Percentiles rank a stretch among this genome's conserved stretches.
Evolutionary conservation across 1,140 invertebrate genomes (phyloP).

Genomic region (Eurytemora carolleeae): DNA sequence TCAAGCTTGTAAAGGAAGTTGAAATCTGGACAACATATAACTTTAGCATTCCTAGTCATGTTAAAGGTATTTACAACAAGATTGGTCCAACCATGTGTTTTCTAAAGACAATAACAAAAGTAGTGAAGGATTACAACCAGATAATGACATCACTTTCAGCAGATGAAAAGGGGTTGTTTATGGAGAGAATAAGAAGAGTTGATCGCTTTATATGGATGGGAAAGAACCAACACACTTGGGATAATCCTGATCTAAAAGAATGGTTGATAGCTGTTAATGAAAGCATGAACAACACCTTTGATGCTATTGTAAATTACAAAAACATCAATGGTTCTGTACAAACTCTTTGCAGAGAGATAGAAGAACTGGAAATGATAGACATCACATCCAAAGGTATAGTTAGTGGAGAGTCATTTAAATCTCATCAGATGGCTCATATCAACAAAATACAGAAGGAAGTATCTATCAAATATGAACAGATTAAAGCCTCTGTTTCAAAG

Average conservation of each 20-base stretch:
- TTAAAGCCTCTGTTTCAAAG: background rate
- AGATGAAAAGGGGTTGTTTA: background rate
- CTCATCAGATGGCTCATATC: background rate
- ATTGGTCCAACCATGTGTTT: background rate
- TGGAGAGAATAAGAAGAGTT: background rate
- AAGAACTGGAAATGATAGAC: background rate
- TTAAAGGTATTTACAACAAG: background rate
- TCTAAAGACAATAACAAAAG: background rate
- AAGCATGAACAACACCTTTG: background rate
- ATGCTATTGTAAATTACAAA: background rate
- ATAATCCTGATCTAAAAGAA: background rate
- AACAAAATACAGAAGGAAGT: background rate
- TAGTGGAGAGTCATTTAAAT: background rate
- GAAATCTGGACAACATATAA: background rate
- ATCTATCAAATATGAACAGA: background rate
- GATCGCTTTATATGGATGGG: background rate
- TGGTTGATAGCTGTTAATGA: background rate
- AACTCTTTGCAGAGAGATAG: background rate
- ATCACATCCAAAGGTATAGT: background rate
- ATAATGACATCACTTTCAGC: background rate
- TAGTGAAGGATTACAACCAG: background rate
- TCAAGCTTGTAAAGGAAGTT: background rate
- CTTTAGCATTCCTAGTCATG: background rate
- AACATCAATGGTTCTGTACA: background rate
- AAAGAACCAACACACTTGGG: background rate